Conservation (phyloP, 2,888 invertebrate genomes). For the Noctua fimbriata region DNA sequence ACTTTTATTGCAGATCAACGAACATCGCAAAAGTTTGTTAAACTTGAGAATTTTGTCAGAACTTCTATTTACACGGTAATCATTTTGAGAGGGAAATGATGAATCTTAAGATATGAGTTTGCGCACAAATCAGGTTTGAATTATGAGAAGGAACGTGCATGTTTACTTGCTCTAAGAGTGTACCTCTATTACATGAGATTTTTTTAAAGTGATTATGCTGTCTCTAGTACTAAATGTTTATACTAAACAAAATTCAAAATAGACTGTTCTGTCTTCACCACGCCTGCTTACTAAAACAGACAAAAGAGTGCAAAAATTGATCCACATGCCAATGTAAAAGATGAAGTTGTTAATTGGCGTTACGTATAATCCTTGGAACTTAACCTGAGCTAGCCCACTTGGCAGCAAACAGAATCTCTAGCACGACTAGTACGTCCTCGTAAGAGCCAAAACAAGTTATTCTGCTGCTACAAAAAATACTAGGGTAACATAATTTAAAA, state of each 20-base stretch:
- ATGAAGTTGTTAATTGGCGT: not conserved
- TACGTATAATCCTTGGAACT: not conserved
- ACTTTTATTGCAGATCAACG: conserved; percentile 45
- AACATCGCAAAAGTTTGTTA: conserved; percentile 42
- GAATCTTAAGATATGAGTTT: conserved; percentile 18
- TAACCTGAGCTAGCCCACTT: not conserved
- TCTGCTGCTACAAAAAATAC: not conserved
- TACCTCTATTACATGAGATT: not conserved
- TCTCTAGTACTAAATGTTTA: not conserved
- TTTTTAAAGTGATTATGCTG: not conserved
- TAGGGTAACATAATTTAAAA: not conserved
- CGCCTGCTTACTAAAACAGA: not conserved
- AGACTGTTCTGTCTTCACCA: not conserved
- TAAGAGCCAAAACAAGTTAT: not conserved
- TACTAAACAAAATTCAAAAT: not conserved
- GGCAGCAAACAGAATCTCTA: not conserved
- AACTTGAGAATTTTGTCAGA: conserved; percentile 35
- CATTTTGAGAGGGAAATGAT: conserved; percentile 29
- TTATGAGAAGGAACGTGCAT: not conserved
- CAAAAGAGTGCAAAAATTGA: too few species aligned
- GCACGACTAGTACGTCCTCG: not conserved
- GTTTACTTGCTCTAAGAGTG: not conserved
- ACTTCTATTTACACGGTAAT: conserved; percentile 58
- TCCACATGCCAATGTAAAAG: not conserved
- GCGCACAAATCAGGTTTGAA: not conserved